Base-by-base conservation (phyloP, 2,888 invertebrate genomes). In the Iphiclides podalirius region DNA sequence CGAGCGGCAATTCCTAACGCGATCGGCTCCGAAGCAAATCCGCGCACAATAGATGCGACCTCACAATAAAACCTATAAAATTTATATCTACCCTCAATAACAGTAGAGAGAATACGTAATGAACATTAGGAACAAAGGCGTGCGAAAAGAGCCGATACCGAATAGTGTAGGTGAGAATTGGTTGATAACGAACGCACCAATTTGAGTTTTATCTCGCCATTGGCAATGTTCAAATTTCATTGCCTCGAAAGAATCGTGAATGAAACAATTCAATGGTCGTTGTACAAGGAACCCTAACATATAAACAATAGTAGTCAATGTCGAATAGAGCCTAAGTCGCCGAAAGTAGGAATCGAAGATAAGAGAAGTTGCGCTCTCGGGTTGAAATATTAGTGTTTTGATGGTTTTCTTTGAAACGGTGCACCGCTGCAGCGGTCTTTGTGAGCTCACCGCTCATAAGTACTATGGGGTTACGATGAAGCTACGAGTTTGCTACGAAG, bases 41-140 rank as follows among this genome's bases (percentile, higher is more conserved):
- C 71, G 49, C 37, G 58, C 67, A 75, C 74, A 75, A 75, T 70
- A 72, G 64, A 67, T 58, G 64, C 63, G 61, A 63, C 62, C 67
- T 63, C 68, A 66, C 75, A 73, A 75, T 76, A 78, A 77, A 80
- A 80, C 72, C 75, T 76, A 79, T 78, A 79, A 78, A 78, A 78
- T 79, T 71, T 80, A 82, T 83, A 80, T 79, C 75, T 73, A 72
- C 72, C 74, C 73, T 67, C 79, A 68, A 81, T 79, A 80, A 76
- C 78, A 75, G 76, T 73, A 74, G 73, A 81, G 75, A 71, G 83
- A 84, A 84, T 82, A 80, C 79, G 72, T 82, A 84, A 84, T 84
- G 82, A 83, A 80, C 81, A 84, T 84, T 82, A 83, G 74, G 78
- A 83, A 81, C 80, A 81, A 82, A 81, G 74, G 74, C 75, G 76